A percentile compares a stretch with the other conserved stretches of the same genome.
Conservation (phyloP, 2,797 vertebrate species). For the Sebastes trivittatus region DNA sequence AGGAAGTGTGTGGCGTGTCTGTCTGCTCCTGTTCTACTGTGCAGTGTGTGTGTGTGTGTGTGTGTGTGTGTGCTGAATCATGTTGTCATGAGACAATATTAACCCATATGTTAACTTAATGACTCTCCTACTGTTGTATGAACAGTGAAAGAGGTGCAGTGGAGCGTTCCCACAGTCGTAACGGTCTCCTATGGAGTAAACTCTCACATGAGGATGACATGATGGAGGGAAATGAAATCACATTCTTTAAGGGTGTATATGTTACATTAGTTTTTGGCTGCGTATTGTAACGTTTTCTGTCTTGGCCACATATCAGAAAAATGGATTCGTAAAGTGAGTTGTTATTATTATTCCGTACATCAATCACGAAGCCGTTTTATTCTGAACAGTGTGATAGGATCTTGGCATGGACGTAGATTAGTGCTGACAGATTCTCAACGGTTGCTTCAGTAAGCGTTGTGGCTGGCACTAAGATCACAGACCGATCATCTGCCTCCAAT, state of each 20-base stretch:
- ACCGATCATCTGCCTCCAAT: constrained; percentile 70
- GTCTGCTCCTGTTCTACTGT: constrained; percentile 69
- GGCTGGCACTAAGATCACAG: constrained; percentile 68
- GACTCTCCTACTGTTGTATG: constrained; percentile 4
- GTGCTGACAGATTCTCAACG: constrained; percentile 18
- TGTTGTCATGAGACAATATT: constrained; percentile 44
- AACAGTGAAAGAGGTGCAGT: background rate
- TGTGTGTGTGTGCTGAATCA: constrained; percentile 14
- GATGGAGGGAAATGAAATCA: background rate
- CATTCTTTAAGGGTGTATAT: background rate
- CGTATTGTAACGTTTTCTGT: background rate
- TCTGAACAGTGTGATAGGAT: constrained; percentile 11
- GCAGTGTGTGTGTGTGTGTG: background rate
- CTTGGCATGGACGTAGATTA: constrained; percentile 10
- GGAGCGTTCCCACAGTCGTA: background rate
- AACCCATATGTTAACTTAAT: constrained; percentile 40
- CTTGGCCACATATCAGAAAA: constrained; percentile 18
- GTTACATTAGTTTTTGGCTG: background rate
- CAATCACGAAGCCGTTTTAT: background rate
- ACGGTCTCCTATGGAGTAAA: background rate
- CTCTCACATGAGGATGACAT: background rate
- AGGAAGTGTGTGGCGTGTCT: constrained; percentile 78
- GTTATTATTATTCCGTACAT: background rate
- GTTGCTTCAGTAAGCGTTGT: constrained; percentile 44
- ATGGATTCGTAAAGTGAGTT: background rate